Base-by-base conservation (phyloP, 2,797 vertebrate genomes). In the Chelmon rostratus region DNA sequence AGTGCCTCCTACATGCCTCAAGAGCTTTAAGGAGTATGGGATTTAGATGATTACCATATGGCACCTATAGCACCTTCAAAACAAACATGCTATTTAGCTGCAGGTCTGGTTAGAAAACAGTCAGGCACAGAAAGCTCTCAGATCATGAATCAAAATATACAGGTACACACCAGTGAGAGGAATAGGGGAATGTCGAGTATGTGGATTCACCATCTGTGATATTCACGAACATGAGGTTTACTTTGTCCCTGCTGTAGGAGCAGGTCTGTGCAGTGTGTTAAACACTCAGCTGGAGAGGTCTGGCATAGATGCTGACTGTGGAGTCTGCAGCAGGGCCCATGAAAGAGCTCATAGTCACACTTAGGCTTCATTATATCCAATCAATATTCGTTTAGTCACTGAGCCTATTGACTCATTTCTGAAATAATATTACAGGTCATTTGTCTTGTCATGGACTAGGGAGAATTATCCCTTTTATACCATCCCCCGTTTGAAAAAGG, bases 301-400 rank as follows among this genome's bases (percentile, higher is more conserved):
- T 86, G 74, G 61, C 65, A 38, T 92, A 92, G 90, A 91, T 94
- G 93, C 92, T 93, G 93, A 95, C 94, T 92, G 91, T 84, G 68
- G 94, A 93, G 92, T 94, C 94, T 95, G 90, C 69, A 91, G 82
- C 76, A 68, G 90, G 90, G 89, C 91, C 54, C 88, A 94, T 95
- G 93, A 94, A 96, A 97, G 95, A 96, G 96, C 96, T 96, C 96
- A 95, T 95, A 96, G 96, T 96, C 95, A 95, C 96, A 96, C 96
- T 97, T 96, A 93, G 94, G 95, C 96, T 96, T 98, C 97, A 97
- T 98, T 98, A 98, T 97, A 95, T 96, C 95, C 95, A 97, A 97
- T 99, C 97, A 97, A 98, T 99, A 98, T 97, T 97, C 94, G 92
- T 97, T 98, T 98, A 97, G 96, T 98, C 97, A 96, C 95, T 95